Conservation (phyloP, 2,797 vertebrate genomes). For the Rhabdophis nuchalis region DNA sequence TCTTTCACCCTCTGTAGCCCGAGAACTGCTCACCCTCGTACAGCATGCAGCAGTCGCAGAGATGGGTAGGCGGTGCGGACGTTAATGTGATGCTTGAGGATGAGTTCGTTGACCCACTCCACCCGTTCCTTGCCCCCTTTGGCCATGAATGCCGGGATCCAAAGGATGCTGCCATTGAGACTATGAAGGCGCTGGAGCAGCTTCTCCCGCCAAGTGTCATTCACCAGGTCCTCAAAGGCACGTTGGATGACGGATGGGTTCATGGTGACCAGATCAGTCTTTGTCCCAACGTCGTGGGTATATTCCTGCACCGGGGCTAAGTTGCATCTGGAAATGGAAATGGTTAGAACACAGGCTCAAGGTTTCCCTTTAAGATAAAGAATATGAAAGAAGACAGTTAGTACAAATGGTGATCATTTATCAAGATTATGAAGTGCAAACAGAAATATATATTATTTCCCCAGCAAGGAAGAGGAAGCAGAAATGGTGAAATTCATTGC, state of each 20-base stretch:
- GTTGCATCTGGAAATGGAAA: constrained; percentile 80
- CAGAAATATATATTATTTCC: background rate
- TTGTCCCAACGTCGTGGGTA: constrained; percentile 81
- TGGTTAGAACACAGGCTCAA: fast-evolving
- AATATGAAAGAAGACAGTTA: background rate
- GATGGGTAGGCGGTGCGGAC: constrained; percentile 93
- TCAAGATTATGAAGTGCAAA: background rate
- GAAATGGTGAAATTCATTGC: background rate
- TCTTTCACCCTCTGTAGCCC: background rate
- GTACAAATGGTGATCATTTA: background rate
- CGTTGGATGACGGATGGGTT: constrained; percentile 95
- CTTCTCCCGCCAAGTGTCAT: constrained; percentile 83
- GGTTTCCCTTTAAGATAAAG: background rate
- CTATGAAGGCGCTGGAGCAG: constrained; percentile 83
- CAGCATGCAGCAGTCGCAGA: constrained; percentile 90
- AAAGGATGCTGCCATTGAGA: constrained; percentile 89
- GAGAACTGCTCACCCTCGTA: constrained; percentile 83
- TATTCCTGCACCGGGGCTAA: constrained; percentile 94
- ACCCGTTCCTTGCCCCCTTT: constrained; percentile 92
- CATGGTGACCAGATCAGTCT: constrained; percentile 93
- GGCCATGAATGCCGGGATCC: constrained; percentile 98
- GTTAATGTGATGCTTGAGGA: constrained; percentile 84
- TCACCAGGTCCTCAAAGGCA: constrained; percentile 91
- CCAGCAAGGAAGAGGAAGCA: background rate
- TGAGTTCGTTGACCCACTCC: constrained; percentile 90